Conservation (phyloP, 2,113 vertebrate genomes). For the Penelope pileata region DNA sequence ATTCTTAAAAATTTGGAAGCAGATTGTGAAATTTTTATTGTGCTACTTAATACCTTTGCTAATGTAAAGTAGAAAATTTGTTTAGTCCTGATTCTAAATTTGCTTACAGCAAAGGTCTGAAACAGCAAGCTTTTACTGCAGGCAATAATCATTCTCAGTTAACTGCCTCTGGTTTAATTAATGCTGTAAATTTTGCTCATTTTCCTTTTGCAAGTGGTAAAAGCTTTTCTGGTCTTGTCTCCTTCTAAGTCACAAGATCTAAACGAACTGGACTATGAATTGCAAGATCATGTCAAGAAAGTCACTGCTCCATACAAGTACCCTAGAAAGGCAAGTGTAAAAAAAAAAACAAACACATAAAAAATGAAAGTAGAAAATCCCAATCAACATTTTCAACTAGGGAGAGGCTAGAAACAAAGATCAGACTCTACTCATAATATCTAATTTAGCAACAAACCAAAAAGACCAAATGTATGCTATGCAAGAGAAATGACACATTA, state of each 20-base stretch:
- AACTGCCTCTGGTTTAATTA: neutral
- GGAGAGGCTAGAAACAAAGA: neutral
- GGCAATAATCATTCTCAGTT: neutral
- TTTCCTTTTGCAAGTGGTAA: slow-evolving; percentile 76
- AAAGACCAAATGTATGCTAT: neutral
- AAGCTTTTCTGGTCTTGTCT: slow-evolving; percentile 82
- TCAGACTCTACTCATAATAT: neutral
- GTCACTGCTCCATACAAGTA: slow-evolving; percentile 85
- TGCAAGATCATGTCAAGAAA: slow-evolving; percentile 82
- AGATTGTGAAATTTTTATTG: neutral
- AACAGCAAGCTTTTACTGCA: neutral
- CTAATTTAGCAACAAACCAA: neutral
- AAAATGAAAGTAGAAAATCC: neutral
- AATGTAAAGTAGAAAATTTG: neutral
- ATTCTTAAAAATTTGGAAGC: neutral
- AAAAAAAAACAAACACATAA: too few relatives aligned
- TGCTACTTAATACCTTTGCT: neutral
- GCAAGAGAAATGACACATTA: neutral
- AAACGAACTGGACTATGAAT: slow-evolving; percentile 69
- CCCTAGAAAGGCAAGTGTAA: slow-evolving; percentile 82
- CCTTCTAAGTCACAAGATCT: slow-evolving; percentile 62
- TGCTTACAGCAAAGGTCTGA: neutral
- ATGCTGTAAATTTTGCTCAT: neutral
- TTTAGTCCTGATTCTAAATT: neutral
- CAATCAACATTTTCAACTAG: neutral